Conservation (phyloP, 2,797 vertebrate species). For the Hippocampus kuda region DNA sequence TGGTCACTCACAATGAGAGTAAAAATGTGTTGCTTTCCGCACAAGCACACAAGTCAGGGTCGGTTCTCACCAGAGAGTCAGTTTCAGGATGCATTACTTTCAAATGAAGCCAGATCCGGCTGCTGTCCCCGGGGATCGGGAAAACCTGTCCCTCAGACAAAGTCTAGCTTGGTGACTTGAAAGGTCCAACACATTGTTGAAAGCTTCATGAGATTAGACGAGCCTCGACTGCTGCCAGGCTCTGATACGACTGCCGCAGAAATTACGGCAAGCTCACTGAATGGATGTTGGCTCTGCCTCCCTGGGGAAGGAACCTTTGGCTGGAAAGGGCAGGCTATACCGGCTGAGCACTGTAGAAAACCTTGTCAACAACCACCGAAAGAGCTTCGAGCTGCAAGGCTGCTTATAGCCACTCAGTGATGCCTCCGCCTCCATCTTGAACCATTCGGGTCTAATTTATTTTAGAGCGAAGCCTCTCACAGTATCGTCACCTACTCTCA, state of each 20-base stretch:
- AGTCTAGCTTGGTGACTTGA: not conserved
- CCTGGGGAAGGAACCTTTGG: constrained; percentile 29
- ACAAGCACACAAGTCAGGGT: not conserved
- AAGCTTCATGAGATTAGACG: constrained; percentile 52
- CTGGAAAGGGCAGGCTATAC: constrained; percentile 2
- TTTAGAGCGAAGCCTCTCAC: constrained; percentile 26
- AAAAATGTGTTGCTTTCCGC: not conserved
- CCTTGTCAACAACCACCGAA: constrained; percentile 2
- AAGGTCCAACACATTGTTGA: constrained; percentile 36
- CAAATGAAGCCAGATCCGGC: constrained; percentile 3
- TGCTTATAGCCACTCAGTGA: constrained; percentile 24
- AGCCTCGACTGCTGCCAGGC: constrained; percentile 15
- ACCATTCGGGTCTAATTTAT: constrained; percentile 51
- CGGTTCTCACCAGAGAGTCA: not conserved
- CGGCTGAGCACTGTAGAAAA: not conserved
- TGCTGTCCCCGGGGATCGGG: not conserved
- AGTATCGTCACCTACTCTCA: constrained; percentile 12
- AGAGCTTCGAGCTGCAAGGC: constrained; percentile 2
- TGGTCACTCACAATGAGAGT: not conserved
- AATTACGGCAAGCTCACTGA: constrained; percentile 29
- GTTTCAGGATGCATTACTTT: not conserved
- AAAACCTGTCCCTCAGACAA: not conserved
- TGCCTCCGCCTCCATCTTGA: constrained; percentile 40
- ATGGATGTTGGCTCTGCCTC: constrained; percentile 20
- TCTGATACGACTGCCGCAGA: constrained; percentile 44